Percentiles rank a stretch among this genome's conserved stretches.
phyloP scores from a whole-genome alignment of 2,888 invertebrate species.

The Lasioglossum leucozonium region DNA sequence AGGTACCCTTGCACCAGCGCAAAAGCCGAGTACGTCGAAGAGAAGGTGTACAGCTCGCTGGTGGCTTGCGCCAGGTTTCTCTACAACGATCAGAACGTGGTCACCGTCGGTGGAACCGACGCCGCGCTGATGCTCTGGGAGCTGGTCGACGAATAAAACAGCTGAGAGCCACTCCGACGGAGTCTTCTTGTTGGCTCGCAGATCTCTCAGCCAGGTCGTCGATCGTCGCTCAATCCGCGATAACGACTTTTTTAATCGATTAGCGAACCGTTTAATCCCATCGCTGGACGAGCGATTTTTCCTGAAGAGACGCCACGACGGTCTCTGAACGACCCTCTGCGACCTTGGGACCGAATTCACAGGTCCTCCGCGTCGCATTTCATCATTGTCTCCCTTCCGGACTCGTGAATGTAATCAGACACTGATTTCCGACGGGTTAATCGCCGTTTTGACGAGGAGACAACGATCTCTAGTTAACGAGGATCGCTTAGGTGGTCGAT shows the following conservation, averaged over 20 bases:
- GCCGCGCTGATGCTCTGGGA: conserved; percentile 97
- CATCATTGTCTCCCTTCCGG: neutral
- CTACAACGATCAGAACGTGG: conserved; percentile 93
- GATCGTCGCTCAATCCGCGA: conserved; percentile 6
- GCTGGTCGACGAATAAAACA: conserved; percentile 90
- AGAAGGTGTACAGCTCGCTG: conserved; percentile 94
- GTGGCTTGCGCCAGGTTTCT: conserved; percentile 93
- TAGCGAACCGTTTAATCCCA: conserved; percentile 29
- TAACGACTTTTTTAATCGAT: conserved; percentile 20
- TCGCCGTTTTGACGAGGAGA: conserved; percentile 20
- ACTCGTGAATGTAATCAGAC: neutral
- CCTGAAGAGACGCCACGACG: neutral
- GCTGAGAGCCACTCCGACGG: neutral
- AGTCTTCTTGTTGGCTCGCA: neutral
- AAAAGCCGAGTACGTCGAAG: conserved; percentile 94
- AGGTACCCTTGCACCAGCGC: conserved; percentile 95
- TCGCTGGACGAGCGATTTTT: neutral
- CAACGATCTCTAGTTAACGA: conserved; percentile 26
- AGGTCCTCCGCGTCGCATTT: neutral
- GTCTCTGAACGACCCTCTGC: neutral
- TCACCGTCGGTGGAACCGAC: conserved; percentile 94
- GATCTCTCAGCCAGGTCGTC: neutral
- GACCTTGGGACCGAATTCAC: neutral
- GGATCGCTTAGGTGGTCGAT: neutral
- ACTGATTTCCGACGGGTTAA: conserved; percentile 9